Conservation (phyloP, 2,888 invertebrate species). For the Agapostemon virescens region DNA sequence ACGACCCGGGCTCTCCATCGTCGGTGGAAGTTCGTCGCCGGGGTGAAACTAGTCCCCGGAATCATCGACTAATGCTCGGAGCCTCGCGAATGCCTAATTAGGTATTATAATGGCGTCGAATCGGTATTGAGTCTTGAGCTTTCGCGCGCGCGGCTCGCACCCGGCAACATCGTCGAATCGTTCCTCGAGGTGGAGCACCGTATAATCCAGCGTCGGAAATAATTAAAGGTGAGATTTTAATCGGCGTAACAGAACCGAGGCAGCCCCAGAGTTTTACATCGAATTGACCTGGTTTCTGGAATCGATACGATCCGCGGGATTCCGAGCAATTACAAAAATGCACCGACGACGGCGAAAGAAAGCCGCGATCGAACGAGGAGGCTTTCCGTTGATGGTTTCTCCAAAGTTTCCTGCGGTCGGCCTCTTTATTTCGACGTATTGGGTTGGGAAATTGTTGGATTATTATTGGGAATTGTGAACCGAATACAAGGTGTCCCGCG, state of each 20-base stretch:
- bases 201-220: constrained; percentile 57
- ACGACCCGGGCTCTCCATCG: constrained; percentile 49
- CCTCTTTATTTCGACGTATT: neutral
- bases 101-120: constrained; percentile 74
- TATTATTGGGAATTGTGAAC: too few species aligned
- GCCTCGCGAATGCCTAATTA: constrained; percentile 71
- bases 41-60: constrained; percentile 61
- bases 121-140: constrained; percentile 57
- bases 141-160: neutral
- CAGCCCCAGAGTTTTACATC: constrained; percentile 31
- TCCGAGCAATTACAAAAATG: constrained; percentile 36
- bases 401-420: neutral
- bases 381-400: constrained; percentile 11
- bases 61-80: constrained; percentile 64
- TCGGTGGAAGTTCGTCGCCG: constrained; percentile 53
- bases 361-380: neutral
- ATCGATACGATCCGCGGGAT: constrained; percentile 40
- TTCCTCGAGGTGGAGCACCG: constrained; percentile 25
- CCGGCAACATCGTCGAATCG: neutral
- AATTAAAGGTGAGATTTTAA: constrained; percentile 60
- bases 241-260: constrained; percentile 28
- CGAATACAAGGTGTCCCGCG: too few species aligned
- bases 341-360: constrained; percentile 14
- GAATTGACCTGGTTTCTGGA: constrained; percentile 41
- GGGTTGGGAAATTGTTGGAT: neutral